phyloP scores from a whole-genome alignment of 2,113 vertebrate genomes.

The Oplegnathus fasciatus region DNA sequence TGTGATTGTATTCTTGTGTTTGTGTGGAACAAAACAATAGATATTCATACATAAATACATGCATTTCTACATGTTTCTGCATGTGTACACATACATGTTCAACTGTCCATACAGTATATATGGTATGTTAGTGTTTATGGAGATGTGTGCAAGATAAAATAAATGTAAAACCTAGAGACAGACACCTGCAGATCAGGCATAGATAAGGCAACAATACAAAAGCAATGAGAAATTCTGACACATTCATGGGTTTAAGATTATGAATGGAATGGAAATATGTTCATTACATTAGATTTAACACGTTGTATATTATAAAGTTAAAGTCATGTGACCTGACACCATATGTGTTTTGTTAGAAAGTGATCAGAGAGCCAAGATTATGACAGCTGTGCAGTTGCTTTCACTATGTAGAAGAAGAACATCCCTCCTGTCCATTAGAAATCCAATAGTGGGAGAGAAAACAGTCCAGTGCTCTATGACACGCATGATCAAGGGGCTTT shows the following conservation, averaged over 20 bases:
- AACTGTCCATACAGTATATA: background rate
- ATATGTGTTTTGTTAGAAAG: too few relatives aligned
- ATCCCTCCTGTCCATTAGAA: background rate
- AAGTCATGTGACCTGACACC: background rate
- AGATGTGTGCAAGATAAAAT: background rate
- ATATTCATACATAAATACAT: background rate
- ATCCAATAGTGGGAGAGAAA: background rate
- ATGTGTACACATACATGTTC: background rate
- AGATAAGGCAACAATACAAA: background rate
- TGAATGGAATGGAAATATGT: background rate
- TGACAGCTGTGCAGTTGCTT: background rate
- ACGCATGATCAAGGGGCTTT: background rate
- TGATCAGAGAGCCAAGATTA: background rate
- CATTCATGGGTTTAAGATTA: background rate
- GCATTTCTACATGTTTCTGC: background rate
- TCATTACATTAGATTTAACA: background rate
- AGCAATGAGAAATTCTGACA: background rate
- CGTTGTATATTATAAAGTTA: background rate
- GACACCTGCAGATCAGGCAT: background rate
- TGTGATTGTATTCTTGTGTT: background rate
- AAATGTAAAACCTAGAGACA: background rate
- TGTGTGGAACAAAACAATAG: background rate
- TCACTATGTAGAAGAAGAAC: background rate
- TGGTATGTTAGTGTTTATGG: background rate
- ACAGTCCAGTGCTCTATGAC: background rate